These are phyloP conservation scores for Drosophila saltans DNA, from an alignment of 1,140 invertebrate species.

Conservation along the genomic window DNA sequence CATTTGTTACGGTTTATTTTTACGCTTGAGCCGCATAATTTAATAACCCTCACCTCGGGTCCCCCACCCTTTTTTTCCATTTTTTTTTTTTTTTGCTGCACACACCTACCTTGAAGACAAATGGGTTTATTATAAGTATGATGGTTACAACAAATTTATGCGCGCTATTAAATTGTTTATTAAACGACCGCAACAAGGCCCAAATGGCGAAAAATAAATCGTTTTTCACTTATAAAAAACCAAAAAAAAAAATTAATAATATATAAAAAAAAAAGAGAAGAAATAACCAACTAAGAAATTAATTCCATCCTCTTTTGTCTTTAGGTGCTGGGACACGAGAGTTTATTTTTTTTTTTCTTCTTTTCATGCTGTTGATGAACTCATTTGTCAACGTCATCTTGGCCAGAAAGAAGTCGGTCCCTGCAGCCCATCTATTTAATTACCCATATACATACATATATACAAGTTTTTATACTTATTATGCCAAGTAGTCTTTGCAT, in stretches of 20 bases:
- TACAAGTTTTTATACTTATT: conserved; percentile 22
- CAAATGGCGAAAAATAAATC: conserved; percentile 81
- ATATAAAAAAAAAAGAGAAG: conserved; percentile 8
- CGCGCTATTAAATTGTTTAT: conserved; percentile 80
- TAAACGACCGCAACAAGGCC: conserved; percentile 68
- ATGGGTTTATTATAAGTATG: conserved; percentile 80
- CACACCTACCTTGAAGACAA: conserved; percentile 53
- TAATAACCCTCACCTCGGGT: conserved; percentile 57
- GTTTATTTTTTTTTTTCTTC: conserved; percentile 33
- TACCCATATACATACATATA: conserved; percentile 65
- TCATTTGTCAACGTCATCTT: conserved; percentile 74
- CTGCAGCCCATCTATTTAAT: conserved; percentile 72
- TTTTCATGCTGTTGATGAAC: conserved; percentile 71
- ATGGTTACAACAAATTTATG: conserved; percentile 74
- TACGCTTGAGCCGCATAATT: conserved; percentile 78
- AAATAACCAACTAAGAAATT: conserved; percentile 5
- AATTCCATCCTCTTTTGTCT: conserved; percentile 2
- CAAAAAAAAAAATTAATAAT: conserved; percentile 15
- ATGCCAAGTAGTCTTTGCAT: conserved; percentile 59
- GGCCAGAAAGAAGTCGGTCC: conserved; percentile 33
- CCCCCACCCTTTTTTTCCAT: neutral
- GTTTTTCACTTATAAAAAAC: conserved; percentile 64
- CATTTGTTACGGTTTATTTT: conserved; percentile 79
- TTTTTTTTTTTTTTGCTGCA: too few species aligned
- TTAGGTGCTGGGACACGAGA: conserved; percentile 19